Evolutionary conservation across 2,113 vertebrate species (phyloP).

Genomic region (Gymnobelideus leadbeateri): DNA sequence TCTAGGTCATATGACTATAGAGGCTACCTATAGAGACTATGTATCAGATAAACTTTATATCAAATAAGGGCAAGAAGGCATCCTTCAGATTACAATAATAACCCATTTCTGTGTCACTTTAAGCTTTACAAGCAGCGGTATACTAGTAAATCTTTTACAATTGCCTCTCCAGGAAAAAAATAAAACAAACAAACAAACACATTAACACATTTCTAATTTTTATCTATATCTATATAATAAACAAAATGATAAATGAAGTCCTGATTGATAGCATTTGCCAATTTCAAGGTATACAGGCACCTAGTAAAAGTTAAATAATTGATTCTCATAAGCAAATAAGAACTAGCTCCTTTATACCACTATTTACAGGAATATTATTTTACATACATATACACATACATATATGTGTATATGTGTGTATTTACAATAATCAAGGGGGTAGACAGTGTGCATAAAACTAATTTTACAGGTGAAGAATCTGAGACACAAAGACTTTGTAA

Average conservation of each 20-base stretch:
- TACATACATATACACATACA: no score
- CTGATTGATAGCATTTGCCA: background rate
- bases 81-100: background rate
- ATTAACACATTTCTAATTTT: background rate
- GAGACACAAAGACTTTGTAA: background rate
- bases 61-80: background rate
- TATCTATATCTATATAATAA: background rate
- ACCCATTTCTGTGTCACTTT: background rate
- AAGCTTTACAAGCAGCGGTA: background rate
- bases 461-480: background rate
- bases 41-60: background rate
- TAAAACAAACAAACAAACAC: no score
- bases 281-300: background rate
- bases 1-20: background rate
- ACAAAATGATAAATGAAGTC: background rate
- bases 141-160: background rate
- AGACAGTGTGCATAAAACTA: background rate
- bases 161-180: background rate
- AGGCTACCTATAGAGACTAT: background rate
- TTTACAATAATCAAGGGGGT: background rate
- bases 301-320: background rate
- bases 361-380: no score
- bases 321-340: background rate
- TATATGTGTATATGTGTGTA: no score
- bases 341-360: no score